A percentile compares a stretch with the other conserved stretches of the same genome.
Evolutionary conservation across 2,888 invertebrate genomes (phyloP).

Genomic region (Schizotus pectinicornis): DNA sequence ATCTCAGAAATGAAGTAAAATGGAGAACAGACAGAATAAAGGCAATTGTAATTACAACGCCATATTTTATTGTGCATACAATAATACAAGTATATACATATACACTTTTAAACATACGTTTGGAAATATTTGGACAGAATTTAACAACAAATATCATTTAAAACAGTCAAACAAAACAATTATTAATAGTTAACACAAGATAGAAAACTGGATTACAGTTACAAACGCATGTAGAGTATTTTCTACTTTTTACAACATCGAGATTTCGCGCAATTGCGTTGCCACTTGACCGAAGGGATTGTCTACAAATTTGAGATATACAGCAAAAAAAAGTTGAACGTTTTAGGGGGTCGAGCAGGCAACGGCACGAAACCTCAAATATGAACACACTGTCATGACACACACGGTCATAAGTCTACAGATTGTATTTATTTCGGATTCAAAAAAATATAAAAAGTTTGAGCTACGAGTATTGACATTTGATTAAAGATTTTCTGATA

Average conservation of each 20-base stretch:
- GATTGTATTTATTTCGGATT: slow-evolving; percentile 48
- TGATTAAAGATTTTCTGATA: slow-evolving; percentile 54
- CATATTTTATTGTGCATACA: slow-evolving; percentile 62
- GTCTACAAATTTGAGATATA: slow-evolving; percentile 38
- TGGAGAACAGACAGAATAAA: too few relatives aligned
- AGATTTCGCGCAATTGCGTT: slow-evolving; percentile 43
- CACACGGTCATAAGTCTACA: slow-evolving; percentile 49
- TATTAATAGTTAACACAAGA: slow-evolving; percentile 50
- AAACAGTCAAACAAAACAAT: slow-evolving; percentile 57
- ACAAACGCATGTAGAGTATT: slow-evolving; percentile 45
- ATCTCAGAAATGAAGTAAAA: too few relatives aligned
- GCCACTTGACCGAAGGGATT: slow-evolving; percentile 36
- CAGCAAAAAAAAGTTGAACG: slow-evolving; percentile 17
- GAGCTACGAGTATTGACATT: slow-evolving; percentile 60
- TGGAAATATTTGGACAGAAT: slow-evolving; percentile 61
- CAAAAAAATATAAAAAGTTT: slow-evolving; percentile 56
- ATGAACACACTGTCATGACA: slow-evolving; percentile 51
- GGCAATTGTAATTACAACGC: slow-evolving; percentile 51
- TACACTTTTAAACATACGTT: slow-evolving; percentile 60
- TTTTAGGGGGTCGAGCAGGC: slow-evolving; percentile 35
- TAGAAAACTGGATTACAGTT: slow-evolving; percentile 48
- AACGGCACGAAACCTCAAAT: slow-evolving; percentile 45
- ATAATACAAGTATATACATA: slow-evolving; percentile 62
- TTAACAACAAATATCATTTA: slow-evolving; percentile 58
- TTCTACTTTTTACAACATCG: slow-evolving; percentile 34